These are phyloP conservation scores for Cheilosia impressa DNA, from an alignment of 2,888 invertebrate species.

Conservation along the genomic window DNA sequence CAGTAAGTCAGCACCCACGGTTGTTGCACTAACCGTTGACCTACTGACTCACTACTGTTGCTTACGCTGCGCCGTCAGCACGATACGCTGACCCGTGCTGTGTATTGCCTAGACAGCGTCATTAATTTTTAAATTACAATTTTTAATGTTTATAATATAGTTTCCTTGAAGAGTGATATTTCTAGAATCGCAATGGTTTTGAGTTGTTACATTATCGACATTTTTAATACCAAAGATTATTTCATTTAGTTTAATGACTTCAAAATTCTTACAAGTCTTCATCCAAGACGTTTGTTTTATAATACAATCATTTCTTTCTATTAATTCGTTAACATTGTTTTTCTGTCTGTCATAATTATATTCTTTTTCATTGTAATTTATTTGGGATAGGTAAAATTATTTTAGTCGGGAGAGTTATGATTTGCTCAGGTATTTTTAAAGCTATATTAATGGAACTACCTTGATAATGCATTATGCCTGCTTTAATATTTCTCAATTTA, in stretches of 20 bases:
- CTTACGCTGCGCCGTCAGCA: no score
- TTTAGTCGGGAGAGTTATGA: neutral
- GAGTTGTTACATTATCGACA: constrained; percentile 21
- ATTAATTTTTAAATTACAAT: constrained; percentile 22
- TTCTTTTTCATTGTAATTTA: constrained; percentile 13
- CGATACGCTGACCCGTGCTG: no score
- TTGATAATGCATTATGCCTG: constrained; percentile 5
- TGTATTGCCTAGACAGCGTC: no score
- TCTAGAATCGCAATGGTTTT: constrained; percentile 32
- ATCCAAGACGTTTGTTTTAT: constrained; percentile 35
- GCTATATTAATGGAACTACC: constrained; percentile 15
- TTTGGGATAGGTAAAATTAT: constrained; percentile 20
- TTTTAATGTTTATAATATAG: constrained; percentile 42
- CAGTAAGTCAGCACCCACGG: no score
- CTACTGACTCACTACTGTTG: no score
- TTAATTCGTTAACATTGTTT: no score
- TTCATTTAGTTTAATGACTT: constrained; percentile 35
- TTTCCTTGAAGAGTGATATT: constrained; percentile 31
- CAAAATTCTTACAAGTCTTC: constrained; percentile 25
- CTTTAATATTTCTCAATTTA: constrained; percentile 21
- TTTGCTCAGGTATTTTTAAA: constrained; percentile 11
- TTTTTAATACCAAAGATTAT: constrained; percentile 32
- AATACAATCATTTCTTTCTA: no score
- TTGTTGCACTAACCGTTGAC: no score
- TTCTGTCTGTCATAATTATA: no score